Percentiles rank a stretch among this genome's conserved stretches.
Conservation (phyloP, 2,113 vertebrate genomes). For the Diadophis punctatus region DNA sequence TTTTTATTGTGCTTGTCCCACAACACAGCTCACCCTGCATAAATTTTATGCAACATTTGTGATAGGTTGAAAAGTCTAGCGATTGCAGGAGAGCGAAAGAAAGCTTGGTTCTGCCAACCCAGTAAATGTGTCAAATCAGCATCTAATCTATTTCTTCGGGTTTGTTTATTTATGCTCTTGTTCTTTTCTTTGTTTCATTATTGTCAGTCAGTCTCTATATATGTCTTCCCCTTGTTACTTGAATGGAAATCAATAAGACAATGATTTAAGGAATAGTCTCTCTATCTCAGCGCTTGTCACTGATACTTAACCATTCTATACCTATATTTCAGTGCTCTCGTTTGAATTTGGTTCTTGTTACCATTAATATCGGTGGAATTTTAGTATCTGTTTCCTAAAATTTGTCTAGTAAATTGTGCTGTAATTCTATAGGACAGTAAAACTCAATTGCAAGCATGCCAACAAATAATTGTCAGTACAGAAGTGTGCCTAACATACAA, state of each 20-base stretch:
- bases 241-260: background rate
- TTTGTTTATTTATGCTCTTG: background rate
- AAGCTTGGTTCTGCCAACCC: background rate
- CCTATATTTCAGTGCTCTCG: accelerated
- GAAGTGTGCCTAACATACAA: background rate
- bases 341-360: accelerated
- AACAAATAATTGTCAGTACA: background rate
- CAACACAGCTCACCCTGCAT: background rate
- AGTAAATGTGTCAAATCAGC: background rate
- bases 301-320: background rate
- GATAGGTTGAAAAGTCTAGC: background rate
- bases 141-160: background rate
- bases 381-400: background rate
- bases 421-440: background rate
- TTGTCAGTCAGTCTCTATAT: background rate
- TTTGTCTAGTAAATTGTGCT: background rate
- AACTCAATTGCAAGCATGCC: background rate
- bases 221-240: background rate
- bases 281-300: slow-evolving; percentile 40
- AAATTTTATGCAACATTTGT: background rate
- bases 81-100: background rate
- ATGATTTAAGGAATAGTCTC: background rate
- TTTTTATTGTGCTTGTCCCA: background rate
- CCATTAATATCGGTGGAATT: background rate
- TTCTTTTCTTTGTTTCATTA: background rate